Percentiles rank a stretch among this genome's conserved stretches.
Evolutionary conservation across 2,797 vertebrate species (phyloP).

Genomic region (Echiichthys vipera): DNA sequence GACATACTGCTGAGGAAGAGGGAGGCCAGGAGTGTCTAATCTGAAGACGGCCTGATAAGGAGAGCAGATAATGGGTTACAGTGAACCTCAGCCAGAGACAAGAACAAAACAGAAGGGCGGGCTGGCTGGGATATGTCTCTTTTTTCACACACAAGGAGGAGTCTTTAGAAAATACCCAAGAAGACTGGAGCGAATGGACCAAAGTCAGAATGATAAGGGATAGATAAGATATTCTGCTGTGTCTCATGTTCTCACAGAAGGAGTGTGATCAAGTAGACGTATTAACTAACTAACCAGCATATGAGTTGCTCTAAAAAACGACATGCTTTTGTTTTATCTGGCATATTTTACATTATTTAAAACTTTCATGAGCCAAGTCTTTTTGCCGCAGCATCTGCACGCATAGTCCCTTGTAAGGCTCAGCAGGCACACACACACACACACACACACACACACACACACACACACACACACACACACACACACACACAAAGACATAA

Average conservation of each 20-base stretch:
- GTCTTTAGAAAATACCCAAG: constrained; percentile 18
- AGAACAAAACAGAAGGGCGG: constrained; percentile 41
- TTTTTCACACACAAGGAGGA: constrained; percentile 38
- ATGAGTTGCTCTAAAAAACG: constrained; percentile 4
- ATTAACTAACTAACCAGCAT: neutral
- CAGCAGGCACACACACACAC: neutral
- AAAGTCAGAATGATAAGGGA: constrained; percentile 40
- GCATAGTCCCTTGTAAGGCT: neutral
- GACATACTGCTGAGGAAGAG: constrained; percentile 46
- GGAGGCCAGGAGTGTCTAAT: constrained; percentile 65
- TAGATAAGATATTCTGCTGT: constrained; percentile 24
- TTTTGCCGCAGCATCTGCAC: neutral
- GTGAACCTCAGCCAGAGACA: constrained; percentile 54
- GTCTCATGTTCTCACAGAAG: constrained; percentile 36
- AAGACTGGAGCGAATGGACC: constrained; percentile 11
- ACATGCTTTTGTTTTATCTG: constrained; percentile 6
- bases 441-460: constrained; percentile 7
- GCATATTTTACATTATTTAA: constrained; percentile 1
- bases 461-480: neutral
- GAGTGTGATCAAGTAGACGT: neutral
- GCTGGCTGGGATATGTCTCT: constrained; percentile 45
- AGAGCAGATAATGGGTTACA: constrained; percentile 61
- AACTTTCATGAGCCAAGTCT: neutral
- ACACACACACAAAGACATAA: neutral
- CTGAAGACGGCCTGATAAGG: constrained; percentile 67